phyloP scores from a whole-genome alignment of 2,888 invertebrate species.

The Cistogaster globosa region DNA sequence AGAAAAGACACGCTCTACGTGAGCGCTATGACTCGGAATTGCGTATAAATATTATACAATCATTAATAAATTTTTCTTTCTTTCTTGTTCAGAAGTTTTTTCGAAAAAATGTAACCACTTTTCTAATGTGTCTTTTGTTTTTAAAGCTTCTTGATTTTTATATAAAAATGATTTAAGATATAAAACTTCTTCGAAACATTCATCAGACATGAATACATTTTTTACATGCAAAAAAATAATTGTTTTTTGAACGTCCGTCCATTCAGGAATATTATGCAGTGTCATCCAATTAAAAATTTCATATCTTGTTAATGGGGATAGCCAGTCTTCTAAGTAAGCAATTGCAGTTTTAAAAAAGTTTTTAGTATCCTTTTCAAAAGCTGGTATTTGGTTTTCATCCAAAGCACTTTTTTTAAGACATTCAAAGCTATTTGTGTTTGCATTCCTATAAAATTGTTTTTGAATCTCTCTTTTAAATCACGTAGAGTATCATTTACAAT shows the following conservation, averaged over 20 bases:
- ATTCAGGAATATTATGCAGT: slow-evolving; percentile 26
- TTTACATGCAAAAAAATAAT: slow-evolving; percentile 35
- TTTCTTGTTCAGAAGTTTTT: slow-evolving; percentile 33
- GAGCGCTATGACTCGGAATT: slow-evolving; percentile 45
- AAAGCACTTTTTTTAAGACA: slow-evolving; percentile 52
- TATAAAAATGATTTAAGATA: slow-evolving; percentile 16
- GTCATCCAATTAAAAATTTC: slow-evolving; percentile 56
- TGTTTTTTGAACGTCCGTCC: slow-evolving; percentile 29
- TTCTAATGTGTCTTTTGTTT: too few relatives aligned
- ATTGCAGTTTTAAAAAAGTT: slow-evolving; percentile 51
- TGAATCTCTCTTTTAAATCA: slow-evolving; percentile 48
- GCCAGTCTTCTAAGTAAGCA: slow-evolving; percentile 52
- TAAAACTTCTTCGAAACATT: slow-evolving; percentile 23
- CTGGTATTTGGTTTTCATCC: slow-evolving; percentile 39
- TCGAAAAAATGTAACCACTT: slow-evolving; percentile 22
- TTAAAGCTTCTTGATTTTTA: slow-evolving; percentile 24
- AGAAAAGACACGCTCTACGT: slow-evolving; percentile 44
- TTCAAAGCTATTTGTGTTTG: slow-evolving; percentile 51
- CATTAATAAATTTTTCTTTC: slow-evolving; percentile 39
- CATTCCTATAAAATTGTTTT: slow-evolving; percentile 53
- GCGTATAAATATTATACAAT: slow-evolving; percentile 50
- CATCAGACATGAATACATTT: slow-evolving; percentile 36
- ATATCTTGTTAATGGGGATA: slow-evolving; percentile 22
- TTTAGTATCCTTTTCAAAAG: slow-evolving; percentile 53
- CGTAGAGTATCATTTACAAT: slow-evolving; percentile 40